phyloP scores from a whole-genome alignment of 2,888 invertebrate genomes.

The Globia sparganii region DNA sequence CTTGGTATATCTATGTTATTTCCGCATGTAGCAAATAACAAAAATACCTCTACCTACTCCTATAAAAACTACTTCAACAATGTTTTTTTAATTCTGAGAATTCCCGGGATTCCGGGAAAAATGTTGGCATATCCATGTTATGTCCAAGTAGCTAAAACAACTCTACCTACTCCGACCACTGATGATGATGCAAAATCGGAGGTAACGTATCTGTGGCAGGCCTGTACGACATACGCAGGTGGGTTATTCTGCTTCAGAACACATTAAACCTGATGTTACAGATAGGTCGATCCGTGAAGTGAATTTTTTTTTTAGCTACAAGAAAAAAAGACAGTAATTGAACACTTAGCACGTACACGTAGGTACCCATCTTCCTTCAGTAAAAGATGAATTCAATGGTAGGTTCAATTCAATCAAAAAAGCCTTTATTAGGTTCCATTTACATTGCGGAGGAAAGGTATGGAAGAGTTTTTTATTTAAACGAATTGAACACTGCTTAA shows the following conservation, averaged over 20 bases:
- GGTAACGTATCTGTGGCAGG: neutral
- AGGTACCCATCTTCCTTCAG: neutral
- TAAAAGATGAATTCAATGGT: neutral
- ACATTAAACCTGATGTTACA: neutral
- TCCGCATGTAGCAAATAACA: too few relatives aligned
- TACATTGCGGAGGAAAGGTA: neutral
- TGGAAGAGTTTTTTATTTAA: too few relatives aligned
- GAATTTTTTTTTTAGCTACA: neutral
- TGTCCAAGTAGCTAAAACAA: too few relatives aligned
- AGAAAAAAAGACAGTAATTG: neutral
- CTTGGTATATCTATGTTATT: too few relatives aligned
- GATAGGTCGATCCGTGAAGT: neutral
- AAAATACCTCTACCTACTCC: too few relatives aligned
- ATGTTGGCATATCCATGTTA: too few relatives aligned
- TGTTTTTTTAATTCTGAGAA: too few relatives aligned
- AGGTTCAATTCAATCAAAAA: neutral
- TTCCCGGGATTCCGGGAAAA: too few relatives aligned
- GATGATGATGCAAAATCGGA: neutral
- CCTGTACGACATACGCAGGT: neutral
- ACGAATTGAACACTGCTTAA: too few relatives aligned
- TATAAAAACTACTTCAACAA: too few relatives aligned
- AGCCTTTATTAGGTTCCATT: neutral
- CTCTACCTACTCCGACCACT: too few relatives aligned
- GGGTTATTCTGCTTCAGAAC: neutral
- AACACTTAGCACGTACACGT: neutral